Evolutionary conservation across 2,888 invertebrate genomes (phyloP).

Genomic region (Conus canariensis): DNA sequence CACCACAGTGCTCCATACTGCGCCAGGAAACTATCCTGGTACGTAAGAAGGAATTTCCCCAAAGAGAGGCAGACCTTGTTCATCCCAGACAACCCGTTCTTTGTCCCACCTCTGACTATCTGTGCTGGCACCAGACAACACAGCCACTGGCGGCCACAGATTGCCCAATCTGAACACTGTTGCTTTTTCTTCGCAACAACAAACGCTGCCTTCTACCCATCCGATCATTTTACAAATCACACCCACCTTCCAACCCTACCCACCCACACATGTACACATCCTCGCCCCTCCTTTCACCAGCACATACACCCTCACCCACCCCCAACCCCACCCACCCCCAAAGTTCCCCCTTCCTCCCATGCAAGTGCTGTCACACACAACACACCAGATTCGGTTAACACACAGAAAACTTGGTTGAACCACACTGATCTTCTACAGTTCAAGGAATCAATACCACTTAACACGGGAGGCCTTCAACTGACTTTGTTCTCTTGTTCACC

Average conservation of each 20-base stretch:
- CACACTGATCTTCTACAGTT: too few species aligned
- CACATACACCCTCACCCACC: neutral
- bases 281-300: neutral
- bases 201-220: neutral
- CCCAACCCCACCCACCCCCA: too few species aligned
- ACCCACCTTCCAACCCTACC: neutral
- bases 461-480: too few species aligned
- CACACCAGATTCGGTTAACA: too few species aligned
- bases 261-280: neutral
- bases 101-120: neutral
- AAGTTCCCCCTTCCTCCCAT: too few species aligned
- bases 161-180: neutral
- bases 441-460: too few species aligned
- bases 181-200: neutral
- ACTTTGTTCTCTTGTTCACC: too few species aligned
- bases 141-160: neutral
- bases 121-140: neutral
- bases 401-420: too few species aligned
- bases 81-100: neutral
- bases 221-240: neutral
- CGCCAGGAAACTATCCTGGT: too few species aligned
- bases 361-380: too few species aligned
- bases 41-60: too few species aligned
- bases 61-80: neutral
- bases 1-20: too few species aligned